These are phyloP conservation scores for Odontamblyopus rebecca DNA, from an alignment of 2,797 vertebrate species.

Conservation along the genomic window DNA sequence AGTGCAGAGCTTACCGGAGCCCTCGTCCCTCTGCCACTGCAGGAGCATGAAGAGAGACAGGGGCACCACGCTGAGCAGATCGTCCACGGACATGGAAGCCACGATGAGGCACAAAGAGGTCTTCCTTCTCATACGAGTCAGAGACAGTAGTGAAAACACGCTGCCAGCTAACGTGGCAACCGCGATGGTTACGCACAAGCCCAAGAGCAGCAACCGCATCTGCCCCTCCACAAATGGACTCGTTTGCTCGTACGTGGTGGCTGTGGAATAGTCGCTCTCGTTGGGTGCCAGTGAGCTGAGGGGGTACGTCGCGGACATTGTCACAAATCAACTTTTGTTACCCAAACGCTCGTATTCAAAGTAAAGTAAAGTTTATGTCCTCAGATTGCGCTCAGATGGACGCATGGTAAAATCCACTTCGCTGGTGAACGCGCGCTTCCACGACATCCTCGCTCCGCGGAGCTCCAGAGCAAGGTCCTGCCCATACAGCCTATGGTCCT, in stretches of 20 bases:
- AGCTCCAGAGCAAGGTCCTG: slow-evolving; percentile 26
- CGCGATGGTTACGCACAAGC: slow-evolving; percentile 82
- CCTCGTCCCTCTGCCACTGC: slow-evolving; percentile 79
- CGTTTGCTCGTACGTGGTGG: slow-evolving; percentile 57
- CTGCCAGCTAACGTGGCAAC: slow-evolving; percentile 82
- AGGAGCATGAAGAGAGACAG: slow-evolving; percentile 85
- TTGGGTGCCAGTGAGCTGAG: slow-evolving; percentile 77
- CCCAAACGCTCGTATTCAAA: slow-evolving; percentile 42
- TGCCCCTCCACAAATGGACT: slow-evolving; percentile 71
- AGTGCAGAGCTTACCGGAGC: slow-evolving; percentile 79
- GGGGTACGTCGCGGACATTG: slow-evolving; percentile 77
- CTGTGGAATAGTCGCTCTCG: slow-evolving; percentile 72
- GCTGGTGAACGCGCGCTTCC: slow-evolving; percentile 16
- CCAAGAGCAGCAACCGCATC: slow-evolving; percentile 81
- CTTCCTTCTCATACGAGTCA: slow-evolving; percentile 82
- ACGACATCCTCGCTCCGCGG: slow-evolving; percentile 17
- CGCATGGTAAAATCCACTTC: not conserved
- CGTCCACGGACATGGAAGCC: slow-evolving; percentile 90
- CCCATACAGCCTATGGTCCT: slow-evolving; percentile 14
- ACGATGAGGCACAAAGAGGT: slow-evolving; percentile 87
- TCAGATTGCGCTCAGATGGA: not conserved
- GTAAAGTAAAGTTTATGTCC: slow-evolving; percentile 41
- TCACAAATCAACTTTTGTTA: slow-evolving; percentile 36
- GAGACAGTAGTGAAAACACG: slow-evolving; percentile 84
- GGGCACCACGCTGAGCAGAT: slow-evolving; percentile 86